Conservation (phyloP, 92 coral and sea anemone genomes). For the Phenganax stokvisi region DNA sequence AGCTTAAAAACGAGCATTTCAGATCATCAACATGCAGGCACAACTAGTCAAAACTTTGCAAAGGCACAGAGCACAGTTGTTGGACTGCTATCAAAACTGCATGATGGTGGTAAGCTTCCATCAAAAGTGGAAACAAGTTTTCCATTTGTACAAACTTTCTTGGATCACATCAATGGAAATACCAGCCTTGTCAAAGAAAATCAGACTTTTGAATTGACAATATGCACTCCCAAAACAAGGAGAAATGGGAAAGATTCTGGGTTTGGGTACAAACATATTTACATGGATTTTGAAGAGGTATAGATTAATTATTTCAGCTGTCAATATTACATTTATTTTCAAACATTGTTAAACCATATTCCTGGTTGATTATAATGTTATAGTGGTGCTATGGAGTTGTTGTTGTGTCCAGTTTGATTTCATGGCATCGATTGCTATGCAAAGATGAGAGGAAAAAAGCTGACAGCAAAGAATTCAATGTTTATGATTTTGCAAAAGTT, state of each 20-base stretch:
- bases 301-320: neutral
- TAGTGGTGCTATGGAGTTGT: slow-evolving; percentile 89
- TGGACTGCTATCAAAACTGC: slow-evolving; percentile 21
- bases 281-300: slow-evolving; percentile 21
- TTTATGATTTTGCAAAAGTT: neutral
- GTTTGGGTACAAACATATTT: slow-evolving; percentile 22
- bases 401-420: slow-evolving; percentile 72
- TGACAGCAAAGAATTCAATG: neutral
- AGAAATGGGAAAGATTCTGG: slow-evolving; percentile 21
- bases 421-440: slow-evolving; percentile 55
- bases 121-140: neutral
- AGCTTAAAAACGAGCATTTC: neutral
- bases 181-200: neutral
- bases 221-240: slow-evolving; percentile 7
- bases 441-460: slow-evolving; percentile 48
- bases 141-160: neutral
- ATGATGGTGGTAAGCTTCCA: slow-evolving; percentile 1
- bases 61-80: slow-evolving; percentile 20
- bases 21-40: neutral
- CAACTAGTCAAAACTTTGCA: neutral
- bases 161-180: neutral
- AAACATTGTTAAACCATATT: too few relatives aligned
- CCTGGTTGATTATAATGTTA: neutral
- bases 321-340: neutral
- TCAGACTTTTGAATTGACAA: slow-evolving; percentile 6